Evolutionary conservation across 1,140 invertebrate species (phyloP).

Genomic region (Achatina immaculata): DNA sequence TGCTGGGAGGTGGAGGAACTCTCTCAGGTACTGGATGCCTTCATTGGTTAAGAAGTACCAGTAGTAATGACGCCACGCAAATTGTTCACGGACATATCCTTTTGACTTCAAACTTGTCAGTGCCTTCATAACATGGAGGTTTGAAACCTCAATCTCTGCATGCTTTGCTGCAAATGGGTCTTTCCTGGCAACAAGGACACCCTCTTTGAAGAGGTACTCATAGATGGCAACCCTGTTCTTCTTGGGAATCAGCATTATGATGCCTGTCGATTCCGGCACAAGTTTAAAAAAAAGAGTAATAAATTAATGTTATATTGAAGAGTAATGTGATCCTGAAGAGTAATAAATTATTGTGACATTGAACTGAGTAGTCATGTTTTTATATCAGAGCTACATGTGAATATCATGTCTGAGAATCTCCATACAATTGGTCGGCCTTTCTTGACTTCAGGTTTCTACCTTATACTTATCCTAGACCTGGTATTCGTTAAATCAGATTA

Average conservation of each 20-base stretch:
- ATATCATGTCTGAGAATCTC: too few relatives aligned
- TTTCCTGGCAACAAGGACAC: slow-evolving; percentile 70
- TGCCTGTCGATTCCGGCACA: too few relatives aligned
- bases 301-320: too few relatives aligned
- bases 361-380: too few relatives aligned
- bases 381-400: too few relatives aligned
- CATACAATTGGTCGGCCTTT: too few relatives aligned
- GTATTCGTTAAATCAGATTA: too few relatives aligned
- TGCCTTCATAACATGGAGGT: slow-evolving; percentile 98
- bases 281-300: too few relatives aligned
- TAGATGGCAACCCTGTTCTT: slow-evolving; percentile 87
- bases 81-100: slow-evolving; percentile 97
- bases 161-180: slow-evolving; percentile 81
- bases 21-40: slow-evolving; percentile 95
- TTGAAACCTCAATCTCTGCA: slow-evolving; percentile 94
- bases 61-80: slow-evolving; percentile 99
- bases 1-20: slow-evolving; percentile 94
- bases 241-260: slow-evolving; percentile 82
- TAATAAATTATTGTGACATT: too few relatives aligned
- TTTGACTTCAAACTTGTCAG: slow-evolving; percentile 94
- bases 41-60: slow-evolving; percentile 99
- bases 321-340: too few relatives aligned
- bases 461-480: too few relatives aligned
- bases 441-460: too few relatives aligned
- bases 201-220: slow-evolving; percentile 84